Conservation (phyloP, 2,113 vertebrate genomes). For the Leptocoma aspasia region DNA sequence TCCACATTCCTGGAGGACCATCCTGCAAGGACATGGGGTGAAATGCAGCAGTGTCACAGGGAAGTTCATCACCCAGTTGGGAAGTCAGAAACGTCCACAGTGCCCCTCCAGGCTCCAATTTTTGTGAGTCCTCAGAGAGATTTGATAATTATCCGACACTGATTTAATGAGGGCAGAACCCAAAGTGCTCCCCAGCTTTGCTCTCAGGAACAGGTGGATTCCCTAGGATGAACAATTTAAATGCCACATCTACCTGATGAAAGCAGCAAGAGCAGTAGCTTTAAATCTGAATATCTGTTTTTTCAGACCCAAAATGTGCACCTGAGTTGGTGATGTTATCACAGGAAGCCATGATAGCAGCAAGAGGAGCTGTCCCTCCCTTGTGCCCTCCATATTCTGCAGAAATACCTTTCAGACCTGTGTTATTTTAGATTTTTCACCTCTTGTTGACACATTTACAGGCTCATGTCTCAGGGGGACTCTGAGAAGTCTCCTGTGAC, state of each 20-base stretch:
- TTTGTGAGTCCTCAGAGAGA: not conserved
- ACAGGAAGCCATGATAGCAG: rapidly evolving
- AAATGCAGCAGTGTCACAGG: not conserved
- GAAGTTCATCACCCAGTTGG: not conserved
- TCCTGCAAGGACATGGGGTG: not conserved
- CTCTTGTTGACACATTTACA: not conserved
- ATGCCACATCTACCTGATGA: not conserved
- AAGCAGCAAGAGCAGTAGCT: not conserved
- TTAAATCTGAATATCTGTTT: not conserved
- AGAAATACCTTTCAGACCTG: not conserved
- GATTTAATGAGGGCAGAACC: not conserved
- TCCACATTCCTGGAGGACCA: not conserved
- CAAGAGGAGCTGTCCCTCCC: not conserved
- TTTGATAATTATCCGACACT: rapidly evolving
- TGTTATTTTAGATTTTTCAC: not conserved
- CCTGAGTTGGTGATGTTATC: not conserved
- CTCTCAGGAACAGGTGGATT: not conserved
- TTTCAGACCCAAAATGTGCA: not conserved
- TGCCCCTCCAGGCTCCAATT: not conserved
- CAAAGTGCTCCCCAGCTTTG: not conserved
- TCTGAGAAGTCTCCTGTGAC: not conserved
- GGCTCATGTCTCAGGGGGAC: not conserved
- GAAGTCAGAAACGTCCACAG: not conserved
- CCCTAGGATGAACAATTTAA: not conserved
- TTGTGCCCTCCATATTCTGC: not conserved